Evolutionary conservation across 2,797 vertebrate genomes (phyloP).

Genomic region (Enteromius afrohamiltoni): DNA sequence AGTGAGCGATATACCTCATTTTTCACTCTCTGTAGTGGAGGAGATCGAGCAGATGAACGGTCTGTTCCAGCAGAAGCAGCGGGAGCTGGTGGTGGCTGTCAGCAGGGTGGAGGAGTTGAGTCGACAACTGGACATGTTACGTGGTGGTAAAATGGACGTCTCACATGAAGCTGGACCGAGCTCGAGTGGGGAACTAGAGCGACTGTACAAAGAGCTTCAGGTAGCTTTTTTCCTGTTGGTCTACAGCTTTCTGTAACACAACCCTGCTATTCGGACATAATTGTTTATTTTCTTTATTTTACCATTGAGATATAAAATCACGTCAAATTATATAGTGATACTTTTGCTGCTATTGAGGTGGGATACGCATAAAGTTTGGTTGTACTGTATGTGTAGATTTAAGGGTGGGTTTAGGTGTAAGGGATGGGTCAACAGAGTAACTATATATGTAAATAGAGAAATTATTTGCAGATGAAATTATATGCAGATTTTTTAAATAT

Average conservation of each 20-base stretch:
- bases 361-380: too few relatives aligned
- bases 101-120: slow-evolving; percentile 91
- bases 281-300: too few relatives aligned
- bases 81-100: slow-evolving; percentile 88
- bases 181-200: slow-evolving; percentile 86
- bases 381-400: too few relatives aligned
- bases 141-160: slow-evolving; percentile 79
- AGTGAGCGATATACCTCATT: neutral
- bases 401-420: too few relatives aligned
- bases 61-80: slow-evolving; percentile 95
- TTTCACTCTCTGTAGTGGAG: slow-evolving; percentile 80
- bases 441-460: neutral
- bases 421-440: neutral
- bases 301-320: too few relatives aligned
- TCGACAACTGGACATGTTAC: slow-evolving; percentile 89
- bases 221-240: slow-evolving; percentile 68
- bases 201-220: slow-evolving; percentile 93
- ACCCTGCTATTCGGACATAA: neutral
- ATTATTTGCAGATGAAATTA: neutral
- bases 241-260: neutral
- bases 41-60: slow-evolving; percentile 95
- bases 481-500: neutral
- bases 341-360: too few relatives aligned
- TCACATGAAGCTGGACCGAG: slow-evolving; percentile 82
- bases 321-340: neutral